A percentile compares a stretch with the other conserved stretches of the same genome.
Evolutionary conservation across 2,888 invertebrate genomes (phyloP).

Genomic region (Machimus rusticus): DNA sequence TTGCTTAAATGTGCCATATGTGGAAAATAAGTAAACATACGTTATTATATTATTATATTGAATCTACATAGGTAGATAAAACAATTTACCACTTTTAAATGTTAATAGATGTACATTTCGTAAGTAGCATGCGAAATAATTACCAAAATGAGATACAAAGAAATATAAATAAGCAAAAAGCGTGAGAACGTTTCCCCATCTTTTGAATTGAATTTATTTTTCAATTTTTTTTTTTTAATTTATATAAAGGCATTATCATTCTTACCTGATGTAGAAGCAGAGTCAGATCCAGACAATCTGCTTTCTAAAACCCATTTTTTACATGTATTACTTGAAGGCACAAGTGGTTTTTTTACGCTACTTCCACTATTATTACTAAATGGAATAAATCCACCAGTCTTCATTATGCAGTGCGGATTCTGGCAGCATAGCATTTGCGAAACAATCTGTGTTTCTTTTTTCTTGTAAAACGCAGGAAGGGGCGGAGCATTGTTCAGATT

Average conservation of each 20-base stretch:
- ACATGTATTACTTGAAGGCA: background rate
- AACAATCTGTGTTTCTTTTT: constrained; percentile 21
- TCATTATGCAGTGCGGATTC: background rate
- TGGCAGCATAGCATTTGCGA: constrained; percentile 20
- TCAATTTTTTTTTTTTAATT: background rate
- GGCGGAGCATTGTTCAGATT: background rate
- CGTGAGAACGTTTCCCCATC: background rate
- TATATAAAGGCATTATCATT: background rate
- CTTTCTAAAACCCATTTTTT: background rate
- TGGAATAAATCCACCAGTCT: background rate
- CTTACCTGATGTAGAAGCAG: constrained; percentile 11
- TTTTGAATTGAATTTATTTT: background rate
- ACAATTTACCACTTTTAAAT: background rate
- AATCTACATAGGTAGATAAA: background rate
- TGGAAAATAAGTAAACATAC: background rate
- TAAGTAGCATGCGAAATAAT: background rate
- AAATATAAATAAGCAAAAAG: background rate
- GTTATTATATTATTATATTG: background rate
- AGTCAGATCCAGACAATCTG: background rate
- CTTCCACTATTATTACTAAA: constrained; percentile 9
- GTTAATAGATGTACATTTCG: background rate
- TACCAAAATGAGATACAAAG: background rate
- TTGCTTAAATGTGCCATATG: background rate
- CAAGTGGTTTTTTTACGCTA: constrained; percentile 14
- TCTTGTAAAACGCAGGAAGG: background rate